Evolutionary conservation across 2,888 invertebrate species (phyloP), one percentile per base, ranked within the genome.

Genomic region (Heliconius aoede): DNA sequence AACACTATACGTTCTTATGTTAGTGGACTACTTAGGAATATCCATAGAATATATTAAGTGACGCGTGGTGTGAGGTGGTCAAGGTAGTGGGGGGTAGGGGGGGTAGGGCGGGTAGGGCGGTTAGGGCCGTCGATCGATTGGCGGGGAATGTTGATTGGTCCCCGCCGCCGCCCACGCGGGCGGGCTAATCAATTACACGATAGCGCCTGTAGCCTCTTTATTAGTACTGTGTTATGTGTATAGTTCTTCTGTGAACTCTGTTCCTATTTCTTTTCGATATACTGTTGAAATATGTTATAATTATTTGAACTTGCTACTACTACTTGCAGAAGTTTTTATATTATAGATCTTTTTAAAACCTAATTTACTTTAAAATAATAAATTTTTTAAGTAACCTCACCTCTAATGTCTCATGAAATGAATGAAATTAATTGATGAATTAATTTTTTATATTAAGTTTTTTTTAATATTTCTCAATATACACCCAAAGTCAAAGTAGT

Each of bases 91-190:
- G 36, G 36, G 73, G 73, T 36, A 36, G 36, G 36, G 36, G 0
- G 36, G 36, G 36, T 36, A 36, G 36, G 36, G 36, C 36, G 1
- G 36, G 0, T 36, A 36, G 36, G 36, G 36, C 36, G 36, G 36
- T 1, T 60, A 73, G 69, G 81, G 88, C 84, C 86, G 79, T 89
- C 84, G 88, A 90, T 89, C 86, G 85, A 87, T 86, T 79, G 83
- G 73, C 73, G 80, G 83, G 81, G 83, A 73, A 80, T 80, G 80
- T 80, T 80, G 83, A 83, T 87, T 83, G 84, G 87, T 83, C 84
- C 76, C 73, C 80, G 79, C 77, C 80, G 80, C 68, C 72, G 81
- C 69, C 74, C 32, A 62, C 55, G 62, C 75, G 69, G 61, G 13
- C 62, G 32, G 51, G 75, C 75, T 75, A 75, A 75, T 75, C 61